Conservation (phyloP, 2,888 invertebrate genomes). For the Marronus borbonicus region DNA sequence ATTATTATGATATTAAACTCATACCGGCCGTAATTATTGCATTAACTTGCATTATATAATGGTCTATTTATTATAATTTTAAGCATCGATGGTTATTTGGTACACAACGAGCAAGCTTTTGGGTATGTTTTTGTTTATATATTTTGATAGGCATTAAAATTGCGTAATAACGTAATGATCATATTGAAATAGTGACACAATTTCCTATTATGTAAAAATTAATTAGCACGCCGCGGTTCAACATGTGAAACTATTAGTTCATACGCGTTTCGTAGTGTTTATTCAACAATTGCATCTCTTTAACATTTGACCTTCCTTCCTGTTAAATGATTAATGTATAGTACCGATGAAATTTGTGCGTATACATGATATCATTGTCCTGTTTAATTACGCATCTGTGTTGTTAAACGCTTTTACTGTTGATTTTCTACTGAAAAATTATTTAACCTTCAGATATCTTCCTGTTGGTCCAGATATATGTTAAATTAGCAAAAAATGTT, state of each 20-base stretch:
- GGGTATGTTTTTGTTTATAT: not conserved
- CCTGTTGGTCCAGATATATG: too few species aligned
- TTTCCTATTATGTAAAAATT: conserved; percentile 21
- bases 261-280: not conserved
- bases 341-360: not conserved
- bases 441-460: too few species aligned
- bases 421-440: too few species aligned
- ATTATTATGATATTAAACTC: conserved; percentile 1
- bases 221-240: not conserved
- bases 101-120: not conserved
- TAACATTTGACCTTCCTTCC: conserved; percentile 35
- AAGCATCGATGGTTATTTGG: conserved; percentile 11
- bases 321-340: not conserved
- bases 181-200: conserved; percentile 13
- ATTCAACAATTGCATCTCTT: conserved; percentile 9
- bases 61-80: conserved; percentile 22
- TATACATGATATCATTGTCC: too few species aligned
- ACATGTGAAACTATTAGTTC: not conserved
- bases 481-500: too few species aligned
- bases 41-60: conserved; percentile 1
- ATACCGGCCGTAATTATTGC: not conserved
- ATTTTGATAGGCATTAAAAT: conserved; percentile 16
- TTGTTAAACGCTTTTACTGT: too few species aligned
- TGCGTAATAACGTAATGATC: conserved; percentile 4
- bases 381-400: too few species aligned